Base-by-base conservation (phyloP, 2,888 invertebrate species). In the Brachypterus glaber region DNA sequence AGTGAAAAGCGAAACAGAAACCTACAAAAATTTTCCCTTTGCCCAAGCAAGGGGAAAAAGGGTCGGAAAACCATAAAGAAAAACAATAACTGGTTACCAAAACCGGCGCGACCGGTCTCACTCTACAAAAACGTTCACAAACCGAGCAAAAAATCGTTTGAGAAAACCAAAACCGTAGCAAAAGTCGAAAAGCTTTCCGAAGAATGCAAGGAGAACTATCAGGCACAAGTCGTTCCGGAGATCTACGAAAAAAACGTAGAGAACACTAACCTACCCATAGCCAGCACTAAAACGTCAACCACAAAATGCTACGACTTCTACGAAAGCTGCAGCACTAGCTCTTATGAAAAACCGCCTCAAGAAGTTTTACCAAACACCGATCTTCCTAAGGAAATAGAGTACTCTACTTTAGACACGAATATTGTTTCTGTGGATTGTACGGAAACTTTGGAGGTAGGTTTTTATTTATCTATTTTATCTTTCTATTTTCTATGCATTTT, bases 1-100 rank as follows among this genome's bases (percentile, higher is more conserved):
- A 79, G 78, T 63, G 76, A 77, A 54, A 75, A 76, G 58, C 71
- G 74, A 58, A 73, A 72, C 66, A 71, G 73, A 50, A 69, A 71
- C 59, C 67, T 72, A 64, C 60, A 54, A 39, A 53, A 60, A 47
- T 58, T 61, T 41, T 49, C 54, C 21, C 44, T 60, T 39, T 55
- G 54, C 39, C 43, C 53, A 30, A 56, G 46, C 39, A 57, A 43
- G 43, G 54, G 33, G 55, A 52, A 43, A 56, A 52, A 44, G 46
- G 50, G 4, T 52, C 47, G 7, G 45, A 37, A 52, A 48, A 47
- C 39, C 14, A 39, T 53, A 25, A 53, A 46, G 33, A 54, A 50
- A 44, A 44, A 48, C 12, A n/a, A n/a, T n/a, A 49, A 50, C 27
- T 60, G 60, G 60, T 45, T 48, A 8, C 53, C 53, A 16, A 60